Evolutionary conservation across 2,888 invertebrate genomes (phyloP), one percentile per base, ranked within the genome.

Genomic region (Morpho deidamia): DNA sequence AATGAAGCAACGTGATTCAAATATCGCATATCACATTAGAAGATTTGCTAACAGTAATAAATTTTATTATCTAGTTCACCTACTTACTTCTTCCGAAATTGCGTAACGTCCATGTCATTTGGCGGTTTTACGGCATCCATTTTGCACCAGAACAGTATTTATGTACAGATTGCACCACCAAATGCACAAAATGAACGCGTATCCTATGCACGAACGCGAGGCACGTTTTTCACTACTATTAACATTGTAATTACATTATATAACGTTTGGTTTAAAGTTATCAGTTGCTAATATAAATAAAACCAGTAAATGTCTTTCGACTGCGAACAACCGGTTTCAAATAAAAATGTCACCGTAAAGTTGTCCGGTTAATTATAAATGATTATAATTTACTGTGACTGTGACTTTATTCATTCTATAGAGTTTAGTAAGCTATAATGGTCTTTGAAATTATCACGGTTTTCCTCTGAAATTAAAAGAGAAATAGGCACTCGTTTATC

Each of bases 11-110:
- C 23, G 5, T 23, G 5, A 5, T 23, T 23, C 23, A 23, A 23
- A 23, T 23, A 23, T 23, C 23, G 23, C 23, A 23, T 23, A 23
- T 23, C 23, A 23, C 23, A 23, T 23, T 23, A 23, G 23, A 23
- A 23, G 23, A 23, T 23, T 23, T 23, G 23, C 23, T 23, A 23
- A 23, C 23, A 23, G 1, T 23, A 23, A 23, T 23, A 23, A 1
- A 23, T 23, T 23, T 23, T 23, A 23, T 23, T 23, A 23, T 23
- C 14, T 11, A 37, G 11, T 45, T 41, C 45, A 45, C 46, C 23
- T 48, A 53, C 58, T 59, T 48, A 53, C 58, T 59, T 59, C 14
- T 56, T 59, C 7, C 40, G 44, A 50, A 39, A 41, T 38, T 37
- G 40, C 44, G 50, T 47, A 47, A 58, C 37, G 2, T 46, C 53